Evolutionary conservation across 2,113 vertebrate genomes (phyloP).

Genomic region (Peucedramus taeniatus): DNA sequence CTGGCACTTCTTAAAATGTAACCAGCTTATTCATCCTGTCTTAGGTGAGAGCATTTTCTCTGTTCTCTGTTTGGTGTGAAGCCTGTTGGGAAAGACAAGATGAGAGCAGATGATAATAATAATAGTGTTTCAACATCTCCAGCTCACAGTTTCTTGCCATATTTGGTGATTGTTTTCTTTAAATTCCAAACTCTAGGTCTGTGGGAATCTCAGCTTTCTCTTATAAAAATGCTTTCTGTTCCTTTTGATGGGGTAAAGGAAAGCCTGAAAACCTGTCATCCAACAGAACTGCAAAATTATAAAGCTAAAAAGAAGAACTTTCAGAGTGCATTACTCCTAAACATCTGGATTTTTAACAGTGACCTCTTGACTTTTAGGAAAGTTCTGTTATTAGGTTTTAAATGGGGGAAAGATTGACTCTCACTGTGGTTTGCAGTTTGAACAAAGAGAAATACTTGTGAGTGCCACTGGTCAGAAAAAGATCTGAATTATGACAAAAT

Average conservation of each 20-base stretch:
- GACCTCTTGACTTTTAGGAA: background rate
- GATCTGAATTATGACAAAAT: background rate
- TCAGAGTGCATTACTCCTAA: background rate
- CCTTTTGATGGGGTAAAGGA: background rate
- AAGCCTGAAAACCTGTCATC: background rate
- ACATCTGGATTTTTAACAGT: background rate
- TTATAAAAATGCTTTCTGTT: background rate
- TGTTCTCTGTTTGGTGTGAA: constrained; percentile 10
- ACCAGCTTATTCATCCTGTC: background rate
- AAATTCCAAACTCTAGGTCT: background rate
- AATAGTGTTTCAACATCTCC: constrained; percentile 1
- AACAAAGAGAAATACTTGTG: background rate
- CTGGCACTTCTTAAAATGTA: constrained; percentile 35
- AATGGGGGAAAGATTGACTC: background rate
- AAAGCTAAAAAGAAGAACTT: background rate
- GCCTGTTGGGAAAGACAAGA: constrained; percentile 6
- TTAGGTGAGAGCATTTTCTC: constrained; percentile 5
- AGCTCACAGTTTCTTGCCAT: constrained; percentile 22
- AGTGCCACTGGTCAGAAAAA: background rate
- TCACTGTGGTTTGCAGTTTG: background rate
- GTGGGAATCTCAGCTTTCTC: background rate
- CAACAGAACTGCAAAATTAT: background rate
- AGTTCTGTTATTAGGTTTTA: background rate
- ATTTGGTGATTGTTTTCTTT: constrained; percentile 37
- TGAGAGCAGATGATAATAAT: constrained; percentile 32